Evolutionary conservation across 2,797 vertebrate species (phyloP).

Genomic region (Sebastes itinus): DNA sequence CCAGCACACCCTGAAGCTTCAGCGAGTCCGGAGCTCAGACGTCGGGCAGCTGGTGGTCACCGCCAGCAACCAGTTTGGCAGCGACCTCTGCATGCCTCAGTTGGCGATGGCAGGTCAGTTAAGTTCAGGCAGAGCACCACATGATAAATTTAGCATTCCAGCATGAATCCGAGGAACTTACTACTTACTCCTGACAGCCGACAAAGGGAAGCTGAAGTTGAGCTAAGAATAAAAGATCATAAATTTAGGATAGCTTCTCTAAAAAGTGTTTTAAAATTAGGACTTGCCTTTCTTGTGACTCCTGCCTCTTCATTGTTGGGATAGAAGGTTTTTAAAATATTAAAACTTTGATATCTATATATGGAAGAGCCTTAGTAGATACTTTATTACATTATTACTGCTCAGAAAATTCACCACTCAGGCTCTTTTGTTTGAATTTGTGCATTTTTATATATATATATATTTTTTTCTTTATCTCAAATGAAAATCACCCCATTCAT

Average conservation of each 20-base stretch:
- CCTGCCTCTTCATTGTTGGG: not conserved
- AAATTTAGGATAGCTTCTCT: not conserved
- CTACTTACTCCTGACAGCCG: constrained; percentile 8
- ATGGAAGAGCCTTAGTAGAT: no score
- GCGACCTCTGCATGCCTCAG: constrained; percentile 86
- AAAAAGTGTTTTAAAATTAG: not conserved
- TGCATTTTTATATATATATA: no score
- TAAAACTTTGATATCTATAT: not conserved
- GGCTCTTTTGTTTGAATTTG: no score
- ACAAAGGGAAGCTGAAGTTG: not conserved
- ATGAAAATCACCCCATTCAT: fast-evolving
- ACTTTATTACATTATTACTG: no score
- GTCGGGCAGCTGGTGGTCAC: constrained; percentile 86
- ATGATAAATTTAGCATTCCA: constrained; percentile 22
- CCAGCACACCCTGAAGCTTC: constrained; percentile 88
- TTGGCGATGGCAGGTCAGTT: constrained; percentile 88
- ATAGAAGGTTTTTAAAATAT: not conserved
- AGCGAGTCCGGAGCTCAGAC: constrained; percentile 80
- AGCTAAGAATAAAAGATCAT: not conserved
- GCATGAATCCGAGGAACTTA: constrained; percentile 16
- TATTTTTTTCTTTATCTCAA: no score
- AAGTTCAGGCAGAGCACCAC: not conserved
- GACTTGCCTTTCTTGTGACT: not conserved
- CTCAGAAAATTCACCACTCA: fast-evolving
- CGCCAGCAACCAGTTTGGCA: constrained; percentile 91